Percentiles rank a stretch among this genome's conserved stretches.
Evolutionary conservation across 1,140 invertebrate genomes (phyloP).

Genomic region (Protaetia brevitarsis): DNA sequence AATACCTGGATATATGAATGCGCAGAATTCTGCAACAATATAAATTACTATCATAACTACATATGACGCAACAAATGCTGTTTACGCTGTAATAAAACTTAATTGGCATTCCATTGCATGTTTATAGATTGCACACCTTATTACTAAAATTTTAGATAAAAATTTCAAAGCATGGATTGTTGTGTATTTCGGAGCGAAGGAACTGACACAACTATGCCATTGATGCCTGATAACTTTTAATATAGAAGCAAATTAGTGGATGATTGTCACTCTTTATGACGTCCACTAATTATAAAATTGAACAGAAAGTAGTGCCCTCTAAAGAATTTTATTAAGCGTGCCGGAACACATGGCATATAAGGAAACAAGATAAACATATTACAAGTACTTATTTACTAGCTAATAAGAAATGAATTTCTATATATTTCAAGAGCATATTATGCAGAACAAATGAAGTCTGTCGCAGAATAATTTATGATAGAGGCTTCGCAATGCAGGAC

Average conservation of each 20-base stretch:
- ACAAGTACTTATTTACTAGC: not conserved
- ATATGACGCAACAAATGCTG: not conserved
- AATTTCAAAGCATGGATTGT: too few species aligned
- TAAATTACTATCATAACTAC: not conserved
- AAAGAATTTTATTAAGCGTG: not conserved
- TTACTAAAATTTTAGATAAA: not conserved
- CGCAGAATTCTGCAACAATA: not conserved
- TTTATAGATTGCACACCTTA: not conserved
- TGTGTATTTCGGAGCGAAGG: too few species aligned
- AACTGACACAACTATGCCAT: too few species aligned
- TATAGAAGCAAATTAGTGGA: not conserved
- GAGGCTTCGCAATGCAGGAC: not conserved
- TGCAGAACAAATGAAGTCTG: constrained; percentile 15
- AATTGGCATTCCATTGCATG: not conserved
- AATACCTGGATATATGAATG: not conserved
- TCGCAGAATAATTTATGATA: constrained; percentile 13
- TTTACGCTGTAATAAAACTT: not conserved
- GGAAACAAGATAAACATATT: not conserved
- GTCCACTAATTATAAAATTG: not conserved
- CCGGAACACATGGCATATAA: not conserved
- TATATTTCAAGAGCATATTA: not conserved
- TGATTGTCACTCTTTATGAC: not conserved
- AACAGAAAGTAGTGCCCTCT: not conserved
- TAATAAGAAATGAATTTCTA: constrained; percentile 5
- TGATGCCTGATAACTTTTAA: too few species aligned